Conservation (phyloP, 2,888 invertebrate genomes). For the Dolichopus griseipennis region DNA sequence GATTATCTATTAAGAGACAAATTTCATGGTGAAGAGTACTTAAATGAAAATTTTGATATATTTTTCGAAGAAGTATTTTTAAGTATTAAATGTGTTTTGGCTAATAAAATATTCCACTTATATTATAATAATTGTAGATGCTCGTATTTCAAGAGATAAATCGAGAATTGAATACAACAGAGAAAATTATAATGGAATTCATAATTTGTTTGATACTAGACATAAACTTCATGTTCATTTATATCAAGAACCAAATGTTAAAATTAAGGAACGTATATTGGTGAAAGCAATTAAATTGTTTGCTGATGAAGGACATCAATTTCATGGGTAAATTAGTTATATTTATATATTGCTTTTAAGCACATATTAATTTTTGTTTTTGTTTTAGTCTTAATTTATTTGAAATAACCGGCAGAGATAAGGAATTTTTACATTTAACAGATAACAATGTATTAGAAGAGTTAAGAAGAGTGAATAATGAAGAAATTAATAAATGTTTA, state of each 20-base stretch:
- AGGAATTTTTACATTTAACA: constrained; percentile 16
- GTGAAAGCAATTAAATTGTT: constrained; percentile 5
- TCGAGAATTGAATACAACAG: constrained; percentile 44
- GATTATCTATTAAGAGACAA: constrained; percentile 57
- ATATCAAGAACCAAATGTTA: constrained; percentile 45
- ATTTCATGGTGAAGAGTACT: constrained; percentile 26
- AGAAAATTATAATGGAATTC: constrained; percentile 43
- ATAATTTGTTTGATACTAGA: constrained; percentile 45
- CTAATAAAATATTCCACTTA: neutral
- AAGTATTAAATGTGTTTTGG: constrained; percentile 17
- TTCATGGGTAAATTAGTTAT: neutral
- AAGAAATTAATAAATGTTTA: constrained; percentile 13
- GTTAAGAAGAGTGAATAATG: constrained; percentile 7
- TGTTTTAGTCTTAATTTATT: constrained; percentile 16
- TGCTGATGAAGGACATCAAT: neutral
- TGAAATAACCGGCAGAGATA: constrained; percentile 17
- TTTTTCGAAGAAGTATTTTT: constrained; percentile 33
- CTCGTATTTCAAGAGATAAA: constrained; percentile 29
- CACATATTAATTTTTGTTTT: neutral
- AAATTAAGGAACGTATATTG: constrained; percentile 41
- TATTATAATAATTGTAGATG: constrained; percentile 22
- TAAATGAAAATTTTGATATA: constrained; percentile 23
- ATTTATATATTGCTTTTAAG: neutral
- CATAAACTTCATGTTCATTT: constrained; percentile 43
- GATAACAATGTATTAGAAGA: constrained; percentile 18